These are phyloP conservation scores for Gallinago jamesoni DNA, from an alignment of 2,113 vertebrate genomes.

Conservation along the genomic window DNA sequence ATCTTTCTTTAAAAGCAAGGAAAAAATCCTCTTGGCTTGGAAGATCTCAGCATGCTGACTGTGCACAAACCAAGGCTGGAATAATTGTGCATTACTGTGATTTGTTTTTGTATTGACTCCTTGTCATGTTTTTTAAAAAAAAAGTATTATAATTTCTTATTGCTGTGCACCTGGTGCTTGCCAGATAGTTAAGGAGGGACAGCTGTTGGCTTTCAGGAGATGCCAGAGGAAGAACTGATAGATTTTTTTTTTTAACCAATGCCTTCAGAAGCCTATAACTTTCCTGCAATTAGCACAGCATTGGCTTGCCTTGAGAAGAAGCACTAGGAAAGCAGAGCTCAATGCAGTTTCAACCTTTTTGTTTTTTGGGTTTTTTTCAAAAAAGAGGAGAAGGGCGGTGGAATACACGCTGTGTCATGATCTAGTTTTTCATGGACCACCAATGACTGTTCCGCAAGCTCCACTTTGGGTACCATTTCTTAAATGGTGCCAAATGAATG, in stretches of 20 bases:
- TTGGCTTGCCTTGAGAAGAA: background rate
- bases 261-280: background rate
- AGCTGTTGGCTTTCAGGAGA: constrained; percentile 7
- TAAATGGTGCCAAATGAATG: background rate
- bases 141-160: constrained; percentile 11
- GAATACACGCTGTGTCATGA: background rate
- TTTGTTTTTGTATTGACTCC: constrained; percentile 58
- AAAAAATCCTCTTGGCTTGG: constrained; percentile 38
- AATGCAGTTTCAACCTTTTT: background rate
- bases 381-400: background rate
- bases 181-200: constrained; percentile 14
- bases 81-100: constrained; percentile 23
- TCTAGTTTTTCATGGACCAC: background rate
- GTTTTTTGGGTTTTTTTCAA: background rate
- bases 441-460: background rate
- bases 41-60: constrained; percentile 59
- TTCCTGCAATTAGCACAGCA: background rate
- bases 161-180: background rate
- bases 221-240: background rate
- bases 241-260: background rate
- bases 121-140: constrained; percentile 30
- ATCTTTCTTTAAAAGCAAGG: constrained; percentile 43
- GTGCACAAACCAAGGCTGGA: constrained; percentile 40
- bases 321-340: background rate
- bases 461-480: background rate